Conservation (phyloP, 2,888 invertebrate species). For the Tolmerus cingulatus region DNA sequence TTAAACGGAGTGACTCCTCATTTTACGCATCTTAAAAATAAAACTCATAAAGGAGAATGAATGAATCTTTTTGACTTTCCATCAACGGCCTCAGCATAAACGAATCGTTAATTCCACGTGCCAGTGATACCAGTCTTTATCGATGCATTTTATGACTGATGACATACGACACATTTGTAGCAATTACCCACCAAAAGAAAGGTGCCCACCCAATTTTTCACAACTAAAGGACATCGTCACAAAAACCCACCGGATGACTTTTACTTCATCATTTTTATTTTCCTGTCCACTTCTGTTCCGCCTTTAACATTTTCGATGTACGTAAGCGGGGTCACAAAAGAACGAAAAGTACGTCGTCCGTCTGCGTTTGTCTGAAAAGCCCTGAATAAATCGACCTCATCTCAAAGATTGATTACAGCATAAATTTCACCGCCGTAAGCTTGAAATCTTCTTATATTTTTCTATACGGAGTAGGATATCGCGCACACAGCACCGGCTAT, state of each 20-base stretch:
- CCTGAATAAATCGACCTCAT: conserved; percentile 7
- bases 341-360: not conserved
- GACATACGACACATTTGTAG: not conserved
- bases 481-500: not conserved
- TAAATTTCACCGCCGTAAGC: conserved; percentile 10
- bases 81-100: not conserved
- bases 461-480: not conserved
- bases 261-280: not conserved
- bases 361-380: not conserved
- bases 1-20: not conserved
- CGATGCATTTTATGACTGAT: not conserved
- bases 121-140: not conserved
- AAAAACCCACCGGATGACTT: not conserved
- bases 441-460: not conserved
- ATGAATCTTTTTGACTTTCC: not conserved
- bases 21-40: not conserved
- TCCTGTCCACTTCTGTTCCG: not conserved
- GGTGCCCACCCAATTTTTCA: not conserved
- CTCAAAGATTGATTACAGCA: conserved; percentile 15
- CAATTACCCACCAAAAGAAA: not conserved
- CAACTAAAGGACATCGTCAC: not conserved
- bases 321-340: not conserved
- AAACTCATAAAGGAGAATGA: not conserved
- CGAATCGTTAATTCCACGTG: not conserved
- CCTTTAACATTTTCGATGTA: not conserved